These are phyloP conservation scores for Eretmochelys imbricata DNA, from an alignment of 2,113 vertebrate species.

Conservation along the genomic window DNA sequence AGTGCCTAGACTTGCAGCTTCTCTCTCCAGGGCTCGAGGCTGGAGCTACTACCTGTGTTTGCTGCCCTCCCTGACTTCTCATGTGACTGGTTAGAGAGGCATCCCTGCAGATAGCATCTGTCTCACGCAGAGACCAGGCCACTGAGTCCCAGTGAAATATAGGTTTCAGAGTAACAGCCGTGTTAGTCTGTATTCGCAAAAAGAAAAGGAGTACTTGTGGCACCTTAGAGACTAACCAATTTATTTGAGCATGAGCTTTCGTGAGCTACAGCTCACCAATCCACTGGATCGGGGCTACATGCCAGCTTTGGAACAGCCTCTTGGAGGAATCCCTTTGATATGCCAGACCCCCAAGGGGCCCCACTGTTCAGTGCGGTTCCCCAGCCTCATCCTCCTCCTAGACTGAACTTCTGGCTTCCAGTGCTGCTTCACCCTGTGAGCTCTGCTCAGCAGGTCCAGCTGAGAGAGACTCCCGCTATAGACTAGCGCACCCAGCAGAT, in stretches of 20 bases:
- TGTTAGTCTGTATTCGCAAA: too few species aligned
- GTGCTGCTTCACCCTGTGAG: neutral
- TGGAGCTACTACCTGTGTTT: neutral
- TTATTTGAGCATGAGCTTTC: too few species aligned
- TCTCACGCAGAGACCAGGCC: neutral
- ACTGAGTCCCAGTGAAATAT: neutral
- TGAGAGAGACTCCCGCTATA: neutral
- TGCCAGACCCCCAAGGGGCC: neutral
- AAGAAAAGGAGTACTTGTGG: too few species aligned
- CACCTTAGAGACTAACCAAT: too few species aligned
- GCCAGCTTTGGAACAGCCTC: neutral
- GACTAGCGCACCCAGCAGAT: neutral
- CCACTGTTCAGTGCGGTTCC: neutral
- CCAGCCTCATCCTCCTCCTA: neutral
- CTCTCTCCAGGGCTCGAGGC: neutral
- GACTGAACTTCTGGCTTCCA: too few species aligned
- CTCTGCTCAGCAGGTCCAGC: neutral
- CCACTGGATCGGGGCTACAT: neutral
- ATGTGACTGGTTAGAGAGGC: neutral
- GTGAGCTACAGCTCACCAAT: too few species aligned
- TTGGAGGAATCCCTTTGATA: neutral
- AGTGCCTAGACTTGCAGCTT: neutral
- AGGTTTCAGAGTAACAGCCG: too few species aligned
- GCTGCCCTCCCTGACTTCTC: neutral
- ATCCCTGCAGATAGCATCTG: neutral